phyloP scores from a whole-genome alignment of 2,888 invertebrate genomes.

The Dione vanillae region DNA sequence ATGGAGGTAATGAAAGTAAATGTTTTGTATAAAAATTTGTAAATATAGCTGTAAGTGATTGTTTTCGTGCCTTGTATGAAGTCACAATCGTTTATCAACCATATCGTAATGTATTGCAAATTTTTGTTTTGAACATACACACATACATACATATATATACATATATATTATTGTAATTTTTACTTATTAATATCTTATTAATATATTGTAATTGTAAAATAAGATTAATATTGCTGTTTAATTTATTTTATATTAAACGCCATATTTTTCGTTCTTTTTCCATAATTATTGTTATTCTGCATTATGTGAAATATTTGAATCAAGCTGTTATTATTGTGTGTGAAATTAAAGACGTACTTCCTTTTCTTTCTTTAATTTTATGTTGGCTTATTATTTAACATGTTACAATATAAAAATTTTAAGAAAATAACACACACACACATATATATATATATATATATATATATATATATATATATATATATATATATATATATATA shows the following conservation, averaged over 20 bases:
- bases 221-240: neutral
- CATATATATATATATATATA: no score
- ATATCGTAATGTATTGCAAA: neutral
- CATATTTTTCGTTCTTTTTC: neutral
- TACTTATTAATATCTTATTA: neutral
- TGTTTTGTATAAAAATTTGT: slow-evolving; percentile 5
- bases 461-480: no score
- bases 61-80: neutral
- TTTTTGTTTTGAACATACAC: no score
- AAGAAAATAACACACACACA: no score
- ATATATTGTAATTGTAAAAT: neutral
- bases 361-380: no score
- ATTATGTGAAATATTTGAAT: neutral
- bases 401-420: no score
- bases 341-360: neutral
- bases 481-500: no score
- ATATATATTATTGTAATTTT: no score
- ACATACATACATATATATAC: neutral
- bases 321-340: neutral
- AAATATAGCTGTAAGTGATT: slow-evolving; percentile 1
- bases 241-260: neutral
- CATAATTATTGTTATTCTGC: neutral
- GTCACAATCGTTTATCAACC: neutral
- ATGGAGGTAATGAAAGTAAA: slow-evolving; percentile 14
- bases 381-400: no score